These are phyloP conservation scores for Okapia johnstoni DNA, from an alignment of 2,113 vertebrate genomes.

Conservation along the genomic window DNA sequence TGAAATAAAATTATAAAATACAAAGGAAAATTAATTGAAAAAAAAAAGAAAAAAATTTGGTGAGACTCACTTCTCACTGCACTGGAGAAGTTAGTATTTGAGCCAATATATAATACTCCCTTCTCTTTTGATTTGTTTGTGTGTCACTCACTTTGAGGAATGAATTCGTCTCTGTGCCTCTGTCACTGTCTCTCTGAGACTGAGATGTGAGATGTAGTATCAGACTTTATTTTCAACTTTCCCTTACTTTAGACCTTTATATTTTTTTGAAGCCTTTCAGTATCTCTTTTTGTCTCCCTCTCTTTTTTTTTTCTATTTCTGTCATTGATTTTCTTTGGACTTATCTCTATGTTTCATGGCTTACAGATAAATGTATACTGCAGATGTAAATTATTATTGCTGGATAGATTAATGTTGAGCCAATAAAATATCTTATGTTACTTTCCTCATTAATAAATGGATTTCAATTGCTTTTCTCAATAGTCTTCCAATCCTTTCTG, in stretches of 20 bases:
- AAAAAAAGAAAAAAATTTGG: background rate
- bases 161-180: background rate
- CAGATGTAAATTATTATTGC: background rate
- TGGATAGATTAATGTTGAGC: background rate
- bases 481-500: background rate
- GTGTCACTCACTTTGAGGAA: background rate
- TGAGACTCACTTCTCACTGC: background rate
- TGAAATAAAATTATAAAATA: background rate
- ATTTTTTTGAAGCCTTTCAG: background rate
- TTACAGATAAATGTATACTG: background rate
- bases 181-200: background rate
- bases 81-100: background rate
- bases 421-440: background rate
- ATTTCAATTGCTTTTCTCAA: background rate
- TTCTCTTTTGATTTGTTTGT: background rate
- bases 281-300: background rate
- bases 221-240: background rate
- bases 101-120: background rate
- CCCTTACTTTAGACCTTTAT: background rate
- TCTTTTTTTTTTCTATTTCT: background rate
- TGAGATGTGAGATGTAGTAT: background rate
- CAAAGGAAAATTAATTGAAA: background rate
- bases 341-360: background rate
- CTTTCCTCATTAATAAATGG: background rate
- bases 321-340: background rate